Base-by-base conservation (phyloP, 2,113 vertebrate species). In the Carettochelys insculpta region DNA sequence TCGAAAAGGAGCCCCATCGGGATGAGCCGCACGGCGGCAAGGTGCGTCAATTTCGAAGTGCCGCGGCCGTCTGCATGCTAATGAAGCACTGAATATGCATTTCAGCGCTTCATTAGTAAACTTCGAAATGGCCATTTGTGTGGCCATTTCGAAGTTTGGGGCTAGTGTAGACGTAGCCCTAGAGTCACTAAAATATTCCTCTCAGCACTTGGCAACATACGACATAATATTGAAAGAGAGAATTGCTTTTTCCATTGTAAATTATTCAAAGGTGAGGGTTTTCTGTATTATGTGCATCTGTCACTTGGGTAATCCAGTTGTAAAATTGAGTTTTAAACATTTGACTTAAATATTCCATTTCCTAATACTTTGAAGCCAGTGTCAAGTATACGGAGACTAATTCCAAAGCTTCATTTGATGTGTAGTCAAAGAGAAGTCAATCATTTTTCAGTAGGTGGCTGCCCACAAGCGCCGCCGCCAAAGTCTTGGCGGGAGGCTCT, bases 351-450 rank as follows among this genome's bases (percentile, higher is more conserved):
- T 5, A 91, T 97, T 94, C 92, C 71, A 88, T 89, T 92, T 80
- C 61, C 68, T 83, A 94, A 77, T 92, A 92, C 71, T 76, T 94
- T 65, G 31, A 82, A 86, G 38, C 31, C 3, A 56, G 93, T 87
- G 78, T 94, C 85, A 94, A 90, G 92, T 31, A 76, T 65, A 90
- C 92, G 79, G 87, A 88, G 92, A 94, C 27, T n/a, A 86, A 92
- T 94, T 94, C 80, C 52, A 89, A 92, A 92, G 92, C 89, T 78
- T 52, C 24, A 92, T 20, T n/a, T 1, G 27, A 84, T 84, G 11
- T 41, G 76, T 8, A 90, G 78, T 92, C 54, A 90, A 89, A 92
- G 80, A 84, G 6, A 24, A 92, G 75, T 92, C 87, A 85, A 90
- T 86, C 13, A 89, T 87, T 95, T 95, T 89, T 51, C 83, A 89